Evolutionary conservation across 2,888 invertebrate species (phyloP), one percentile per base, ranked within the genome.

Genomic region (Alloplasta piceator): DNA sequence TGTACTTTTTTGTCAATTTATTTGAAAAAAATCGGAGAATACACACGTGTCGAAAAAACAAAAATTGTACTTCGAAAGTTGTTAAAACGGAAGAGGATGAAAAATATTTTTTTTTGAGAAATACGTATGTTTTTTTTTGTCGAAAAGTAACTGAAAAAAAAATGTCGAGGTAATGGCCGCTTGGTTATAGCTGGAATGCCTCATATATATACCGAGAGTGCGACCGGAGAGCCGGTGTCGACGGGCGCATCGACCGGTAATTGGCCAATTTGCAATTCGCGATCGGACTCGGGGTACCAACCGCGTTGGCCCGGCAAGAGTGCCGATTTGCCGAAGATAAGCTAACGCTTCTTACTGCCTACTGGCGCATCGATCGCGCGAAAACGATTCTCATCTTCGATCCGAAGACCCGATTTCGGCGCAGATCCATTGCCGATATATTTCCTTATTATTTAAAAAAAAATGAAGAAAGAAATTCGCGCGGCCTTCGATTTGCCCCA

Each of bases 201-300:
- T n/a, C n/a, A n/a, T 39, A 75, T 50, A 60, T 64, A 46, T 36
- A 64, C 50, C 36, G 48, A 61, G 14, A 61, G 58, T 14, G 50
- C 63, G 50, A 52, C 64, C 63, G 50, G 77, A 52, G 66, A 73
- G 75, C 68, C 76, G 83, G 83, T 81, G 83, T 80, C 75, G 83
- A 78, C 82, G 78, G 72, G 82, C 84, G 82, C 79, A 83, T 83
- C 80, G 83, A 82, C 83, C 82, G 75, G 85, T 86, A 86, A 86
- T 86, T 86, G 85, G 84, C 82, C 86, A 86, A 86, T 86, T 86
- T 86, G 86, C 86, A 82, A 86, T 85, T 84, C 83, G 70, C 80
- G 83, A 79, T 79, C 82, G 46, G 68, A 83, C 80, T 81, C 79
- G 78, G 67, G 26, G 26, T 26, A 26, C 55, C 71, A 61, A 66